Evolutionary conservation across 53 echinoderm and acorn worm genomes (phyloP).

Genomic region (Paracentrotus lividus): DNA sequence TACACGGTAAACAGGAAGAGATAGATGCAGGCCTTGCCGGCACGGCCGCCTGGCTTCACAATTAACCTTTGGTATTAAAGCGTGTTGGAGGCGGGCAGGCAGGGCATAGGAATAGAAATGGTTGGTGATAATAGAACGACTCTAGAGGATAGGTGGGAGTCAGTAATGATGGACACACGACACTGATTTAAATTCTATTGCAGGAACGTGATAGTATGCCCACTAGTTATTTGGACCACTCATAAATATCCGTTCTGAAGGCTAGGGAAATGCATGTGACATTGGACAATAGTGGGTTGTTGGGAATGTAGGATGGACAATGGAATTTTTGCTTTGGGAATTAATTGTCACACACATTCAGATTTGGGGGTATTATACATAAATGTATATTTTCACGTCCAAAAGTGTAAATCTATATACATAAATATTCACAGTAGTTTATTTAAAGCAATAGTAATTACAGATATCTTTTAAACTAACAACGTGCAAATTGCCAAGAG

Average conservation of each 20-base stretch:
- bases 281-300: no score
- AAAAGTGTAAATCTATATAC: no score
- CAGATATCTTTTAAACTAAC: no score
- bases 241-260: slow-evolving; percentile 49
- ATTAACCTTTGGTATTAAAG: slow-evolving; percentile 61
- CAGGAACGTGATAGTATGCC: slow-evolving; percentile 31
- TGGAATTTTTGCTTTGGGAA: no score
- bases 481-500: no score
- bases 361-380: no score
- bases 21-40: background rate
- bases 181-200: slow-evolving; percentile 50
- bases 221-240: background rate
- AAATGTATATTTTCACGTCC: no score
- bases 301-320: no score
- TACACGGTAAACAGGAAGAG: slow-evolving; percentile 44
- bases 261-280: no score
- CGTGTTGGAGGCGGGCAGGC: background rate
- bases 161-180: slow-evolving; percentile 47
- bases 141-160: slow-evolving; percentile 23
- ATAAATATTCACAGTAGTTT: no score
- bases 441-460: no score
- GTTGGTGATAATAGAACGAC: background rate
- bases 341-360: no score
- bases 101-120: background rate
- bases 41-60: slow-evolving; percentile 17